Conservation (phyloP, 1,140 invertebrate genomes). For the Eufriesea mexicana region DNA sequence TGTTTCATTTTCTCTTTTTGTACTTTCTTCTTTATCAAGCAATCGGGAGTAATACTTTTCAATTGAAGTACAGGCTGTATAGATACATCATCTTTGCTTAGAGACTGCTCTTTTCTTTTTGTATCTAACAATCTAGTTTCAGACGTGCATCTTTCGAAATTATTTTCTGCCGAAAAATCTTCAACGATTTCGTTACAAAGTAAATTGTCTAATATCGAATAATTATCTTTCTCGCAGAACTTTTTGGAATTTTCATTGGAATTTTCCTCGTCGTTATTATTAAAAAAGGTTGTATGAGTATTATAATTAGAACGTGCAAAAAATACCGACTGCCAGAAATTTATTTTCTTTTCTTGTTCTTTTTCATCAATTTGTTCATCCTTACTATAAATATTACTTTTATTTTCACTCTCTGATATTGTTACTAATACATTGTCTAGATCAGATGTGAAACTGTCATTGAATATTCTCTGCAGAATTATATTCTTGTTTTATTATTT, state of each 20-base stretch:
- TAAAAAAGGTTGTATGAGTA: no score
- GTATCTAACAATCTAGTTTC: no score
- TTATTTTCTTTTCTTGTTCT: neutral
- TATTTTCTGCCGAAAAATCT: neutral
- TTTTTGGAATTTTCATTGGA: neutral
- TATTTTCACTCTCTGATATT: slow-evolving; percentile 1
- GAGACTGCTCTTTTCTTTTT: neutral
- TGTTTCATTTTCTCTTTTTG: neutral
- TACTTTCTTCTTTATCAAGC: neutral
- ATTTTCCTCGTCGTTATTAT: neutral
- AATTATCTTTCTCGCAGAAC: neutral
- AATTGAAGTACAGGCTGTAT: neutral
- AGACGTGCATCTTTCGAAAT: neutral
- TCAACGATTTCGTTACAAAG: no score
- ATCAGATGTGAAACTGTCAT: neutral
- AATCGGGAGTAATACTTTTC: neutral
- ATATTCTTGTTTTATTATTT: neutral
- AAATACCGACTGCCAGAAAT: no score
- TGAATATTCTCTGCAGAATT: neutral
- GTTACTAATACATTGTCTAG: neutral
- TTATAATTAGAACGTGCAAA: neutral
- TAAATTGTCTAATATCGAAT: neutral
- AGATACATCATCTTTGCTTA: neutral
- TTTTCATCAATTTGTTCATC: neutral
- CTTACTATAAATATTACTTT: no score